Base-by-base conservation (phyloP, 2,797 vertebrate species). In the Enteromius trimaculatus region DNA sequence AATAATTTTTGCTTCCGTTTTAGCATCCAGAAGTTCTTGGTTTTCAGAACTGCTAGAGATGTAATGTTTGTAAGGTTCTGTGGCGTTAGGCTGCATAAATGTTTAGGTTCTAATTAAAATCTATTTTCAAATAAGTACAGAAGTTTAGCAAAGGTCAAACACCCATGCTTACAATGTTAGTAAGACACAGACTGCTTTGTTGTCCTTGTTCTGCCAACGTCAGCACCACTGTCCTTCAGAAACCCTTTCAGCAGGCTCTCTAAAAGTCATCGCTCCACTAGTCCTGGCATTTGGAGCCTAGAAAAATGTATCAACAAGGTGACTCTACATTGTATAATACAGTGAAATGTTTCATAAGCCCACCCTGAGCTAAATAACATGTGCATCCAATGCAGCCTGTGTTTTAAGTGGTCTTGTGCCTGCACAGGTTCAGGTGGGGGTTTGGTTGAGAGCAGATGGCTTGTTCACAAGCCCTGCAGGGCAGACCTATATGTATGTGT, bases 371-470 rank as follows among this genome's bases (percentile, higher is more conserved):
- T 42, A 69, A 69, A 69, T 34, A 47, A 31, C 23, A 76, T 66
- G 9, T 60, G 34, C 19, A 29, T 66, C 44, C 75, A 29, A 65
- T 66, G 16, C 34, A 81, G 79, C 80, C 80, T 77, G 34, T 68
- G 64, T 82, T 77, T 77, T 34, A 69, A 31, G 53, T 72, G 79
- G 23, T 66, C 79, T 34, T 81, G 70, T 80, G 16, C 10, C 58
- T 82, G 53, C 79, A 42, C 19, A 84, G 70, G 77, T 39, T 51
- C 69, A 80, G 75, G 86, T 82, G 89, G 78, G 72, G 88, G 87
- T 76, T 88, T 86, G 86, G 87, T 76, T 76, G 71, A 84, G 76
- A 87, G 77, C 92, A 94, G 91, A 93, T 94, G 92, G 87, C 90
- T 90, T 88, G 84, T 89, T 90, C 88, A 80, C 88, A 53, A 87